Conservation (phyloP, 2,888 invertebrate genomes). For the Drosophila sordidula region DNA sequence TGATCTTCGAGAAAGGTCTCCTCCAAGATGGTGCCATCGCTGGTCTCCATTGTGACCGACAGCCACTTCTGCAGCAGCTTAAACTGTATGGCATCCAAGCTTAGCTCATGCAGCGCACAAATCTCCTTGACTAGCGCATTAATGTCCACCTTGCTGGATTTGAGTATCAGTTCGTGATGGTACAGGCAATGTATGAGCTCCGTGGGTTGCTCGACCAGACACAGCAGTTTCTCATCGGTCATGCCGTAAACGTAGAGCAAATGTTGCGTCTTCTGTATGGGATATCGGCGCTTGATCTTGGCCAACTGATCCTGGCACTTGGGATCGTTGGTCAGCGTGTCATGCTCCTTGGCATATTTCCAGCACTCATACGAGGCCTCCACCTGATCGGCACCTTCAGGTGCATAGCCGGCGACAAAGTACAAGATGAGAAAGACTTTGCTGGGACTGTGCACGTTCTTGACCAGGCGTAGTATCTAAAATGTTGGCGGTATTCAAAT, state of each 20-base stretch:
- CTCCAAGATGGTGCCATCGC: slow-evolving; percentile 79
- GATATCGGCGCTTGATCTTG: slow-evolving; percentile 84
- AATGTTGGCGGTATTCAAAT: not conserved
- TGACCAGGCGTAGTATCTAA: slow-evolving; percentile 82
- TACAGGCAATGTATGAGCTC: slow-evolving; percentile 83
- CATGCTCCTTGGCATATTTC: slow-evolving; percentile 81
- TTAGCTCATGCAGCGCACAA: slow-evolving; percentile 79
- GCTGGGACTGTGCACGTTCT: slow-evolving; percentile 77
- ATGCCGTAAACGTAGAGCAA: slow-evolving; percentile 83
- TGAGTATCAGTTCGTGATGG: slow-evolving; percentile 82
- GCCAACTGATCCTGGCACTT: slow-evolving; percentile 80
- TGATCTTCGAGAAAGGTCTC: slow-evolving; percentile 84
- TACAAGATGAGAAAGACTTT: slow-evolving; percentile 84
- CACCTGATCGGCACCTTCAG: slow-evolving; percentile 84
- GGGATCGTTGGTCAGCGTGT: slow-evolving; percentile 61
- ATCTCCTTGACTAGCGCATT: slow-evolving; percentile 83
- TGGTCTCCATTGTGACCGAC: slow-evolving; percentile 73
- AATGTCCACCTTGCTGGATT: slow-evolving; percentile 82
- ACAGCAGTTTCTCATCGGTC: slow-evolving; percentile 82
- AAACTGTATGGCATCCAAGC: slow-evolving; percentile 81
- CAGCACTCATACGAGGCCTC: slow-evolving; percentile 85
- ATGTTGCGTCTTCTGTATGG: slow-evolving; percentile 84
- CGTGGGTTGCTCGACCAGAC: slow-evolving; percentile 82
- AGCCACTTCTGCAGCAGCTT: slow-evolving; percentile 84
- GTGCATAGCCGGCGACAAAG: slow-evolving; percentile 83